These are phyloP conservation scores for Tricholaema leucomelas DNA, from an alignment of 2,113 vertebrate genomes.

Conservation along the genomic window DNA sequence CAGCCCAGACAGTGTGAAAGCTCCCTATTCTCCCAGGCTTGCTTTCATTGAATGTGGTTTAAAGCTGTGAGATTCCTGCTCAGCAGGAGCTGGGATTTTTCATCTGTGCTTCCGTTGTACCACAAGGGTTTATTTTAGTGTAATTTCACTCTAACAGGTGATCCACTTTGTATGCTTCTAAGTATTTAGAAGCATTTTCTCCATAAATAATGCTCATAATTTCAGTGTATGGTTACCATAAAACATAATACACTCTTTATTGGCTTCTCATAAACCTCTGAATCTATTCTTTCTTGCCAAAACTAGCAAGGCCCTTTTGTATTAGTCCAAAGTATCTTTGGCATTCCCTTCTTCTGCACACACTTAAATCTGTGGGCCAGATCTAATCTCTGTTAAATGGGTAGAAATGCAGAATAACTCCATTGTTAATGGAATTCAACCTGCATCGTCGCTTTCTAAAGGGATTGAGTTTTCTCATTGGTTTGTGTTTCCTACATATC, in stretches of 20 bases:
- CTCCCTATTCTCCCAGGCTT: not conserved
- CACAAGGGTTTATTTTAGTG: not conserved
- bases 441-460: not conserved
- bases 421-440: slow-evolving; percentile 27
- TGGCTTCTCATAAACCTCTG: slow-evolving; percentile 40
- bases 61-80: not conserved
- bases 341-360: slow-evolving; percentile 20
- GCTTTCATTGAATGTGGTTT: not conserved
- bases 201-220: slow-evolving; percentile 15
- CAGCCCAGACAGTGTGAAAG: not conserved
- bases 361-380: slow-evolving; percentile 13
- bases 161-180: not conserved
- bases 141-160: slow-evolving; percentile 24
- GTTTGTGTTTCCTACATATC: not conserved
- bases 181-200: not conserved
- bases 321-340: slow-evolving; percentile 46
- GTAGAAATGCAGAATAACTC: slow-evolving; percentile 35
- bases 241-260: slow-evolving; percentile 36
- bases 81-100: not conserved
- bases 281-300: slow-evolving; percentile 32
- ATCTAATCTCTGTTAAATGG: slow-evolving; percentile 31
- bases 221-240: slow-evolving; percentile 36
- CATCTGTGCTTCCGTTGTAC: not conserved
- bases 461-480: not conserved
- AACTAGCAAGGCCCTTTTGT: slow-evolving; percentile 2